Conservation (phyloP, 1,140 invertebrate species). For the Araneus ventricosus region DNA sequence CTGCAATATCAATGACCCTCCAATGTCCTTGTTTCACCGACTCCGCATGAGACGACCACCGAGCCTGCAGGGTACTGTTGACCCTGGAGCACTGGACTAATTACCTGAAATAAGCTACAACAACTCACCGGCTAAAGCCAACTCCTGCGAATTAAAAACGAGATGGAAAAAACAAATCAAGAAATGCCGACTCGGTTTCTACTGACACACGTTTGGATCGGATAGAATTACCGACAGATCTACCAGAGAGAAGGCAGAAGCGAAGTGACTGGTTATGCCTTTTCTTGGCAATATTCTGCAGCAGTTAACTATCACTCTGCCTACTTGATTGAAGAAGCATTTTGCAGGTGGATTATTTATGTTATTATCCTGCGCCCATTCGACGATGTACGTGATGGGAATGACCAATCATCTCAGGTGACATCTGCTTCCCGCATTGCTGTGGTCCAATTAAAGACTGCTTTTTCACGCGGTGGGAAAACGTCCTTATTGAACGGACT, state of each 20-base stretch:
- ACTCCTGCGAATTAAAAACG: constrained; percentile 68
- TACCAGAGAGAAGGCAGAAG: background rate
- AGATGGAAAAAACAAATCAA: constrained; percentile 26
- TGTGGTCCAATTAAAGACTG: constrained; percentile 57
- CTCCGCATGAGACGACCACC: constrained; percentile 22
- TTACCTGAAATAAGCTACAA: constrained; percentile 68
- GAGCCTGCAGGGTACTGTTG: constrained; percentile 55
- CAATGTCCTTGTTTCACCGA: constrained; percentile 67
- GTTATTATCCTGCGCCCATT: constrained; percentile 26
- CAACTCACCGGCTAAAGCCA: constrained; percentile 52
- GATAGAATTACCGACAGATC: background rate
- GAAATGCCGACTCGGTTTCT: background rate
- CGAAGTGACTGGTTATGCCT: background rate
- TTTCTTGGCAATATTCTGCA: background rate
- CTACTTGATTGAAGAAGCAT: background rate
- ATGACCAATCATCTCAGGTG: constrained; percentile 44
- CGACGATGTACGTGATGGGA: constrained; percentile 41
- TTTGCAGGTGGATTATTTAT: constrained; percentile 34
- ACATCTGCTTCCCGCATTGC: constrained; percentile 68
- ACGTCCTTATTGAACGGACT: background rate
- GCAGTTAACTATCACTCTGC: background rate
- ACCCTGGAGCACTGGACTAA: constrained; percentile 73
- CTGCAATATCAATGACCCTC: constrained; percentile 66
- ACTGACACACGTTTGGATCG: background rate
- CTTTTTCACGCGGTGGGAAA: constrained; percentile 22